Evolutionary conservation across 1,140 invertebrate species (phyloP).

Genomic region (Drosophila hydei): DNA sequence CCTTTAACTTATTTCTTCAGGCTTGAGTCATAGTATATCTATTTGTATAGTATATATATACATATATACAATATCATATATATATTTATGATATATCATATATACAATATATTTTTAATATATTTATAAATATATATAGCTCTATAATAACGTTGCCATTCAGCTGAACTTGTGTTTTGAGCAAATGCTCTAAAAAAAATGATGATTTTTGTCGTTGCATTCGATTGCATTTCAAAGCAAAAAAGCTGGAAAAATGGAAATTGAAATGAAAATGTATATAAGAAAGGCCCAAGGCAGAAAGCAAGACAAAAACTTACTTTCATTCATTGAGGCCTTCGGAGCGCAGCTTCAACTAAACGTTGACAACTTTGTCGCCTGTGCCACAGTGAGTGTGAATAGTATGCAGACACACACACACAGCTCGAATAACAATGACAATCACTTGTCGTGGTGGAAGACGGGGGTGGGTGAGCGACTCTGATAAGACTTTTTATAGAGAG

Average conservation of each 20-base stretch:
- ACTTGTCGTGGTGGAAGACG: constrained; percentile 41
- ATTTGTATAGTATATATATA: no score
- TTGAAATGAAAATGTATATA: constrained; percentile 27
- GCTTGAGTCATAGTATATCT: no score
- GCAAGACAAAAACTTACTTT: constrained; percentile 57
- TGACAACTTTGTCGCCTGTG: background rate
- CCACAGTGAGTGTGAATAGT: constrained; percentile 22
- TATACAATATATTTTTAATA: background rate
- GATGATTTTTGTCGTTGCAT: constrained; percentile 42
- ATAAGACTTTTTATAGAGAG: constrained; percentile 50
- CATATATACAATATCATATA: background rate
- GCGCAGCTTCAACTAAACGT: constrained; percentile 13
- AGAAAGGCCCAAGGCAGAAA: constrained; percentile 14
- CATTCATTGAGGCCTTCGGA: constrained; percentile 46
- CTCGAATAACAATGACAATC: constrained; percentile 39
- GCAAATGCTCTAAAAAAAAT: background rate
- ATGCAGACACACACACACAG: constrained; percentile 18
- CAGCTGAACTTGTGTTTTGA: no score
- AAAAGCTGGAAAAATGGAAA: constrained; percentile 34
- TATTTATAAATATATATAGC: background rate
- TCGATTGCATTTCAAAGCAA: constrained; percentile 43
- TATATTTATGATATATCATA: background rate
- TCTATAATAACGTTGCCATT: constrained; percentile 4
- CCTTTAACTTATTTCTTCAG: no score
- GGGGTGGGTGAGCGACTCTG: background rate